Conservation (phyloP, 1,140 invertebrate species). For the Drosophila mauritiana region DNA sequence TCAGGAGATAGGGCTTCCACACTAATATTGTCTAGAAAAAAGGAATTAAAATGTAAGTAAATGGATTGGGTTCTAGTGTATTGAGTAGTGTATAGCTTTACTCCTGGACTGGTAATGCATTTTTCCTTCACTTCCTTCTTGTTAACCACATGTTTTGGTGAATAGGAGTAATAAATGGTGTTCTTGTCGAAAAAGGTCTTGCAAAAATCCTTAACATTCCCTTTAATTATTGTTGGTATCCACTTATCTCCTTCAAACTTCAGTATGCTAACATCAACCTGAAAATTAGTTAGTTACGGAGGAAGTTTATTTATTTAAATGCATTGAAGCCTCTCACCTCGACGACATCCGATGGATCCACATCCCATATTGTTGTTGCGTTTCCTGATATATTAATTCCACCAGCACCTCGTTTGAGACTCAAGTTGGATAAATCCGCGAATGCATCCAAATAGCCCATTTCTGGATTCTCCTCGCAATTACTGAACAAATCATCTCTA, state of each 20-base stretch:
- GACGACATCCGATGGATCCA: background rate
- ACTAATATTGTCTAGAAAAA: background rate
- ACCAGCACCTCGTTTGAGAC: background rate
- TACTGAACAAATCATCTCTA: background rate
- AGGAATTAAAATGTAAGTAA: background rate
- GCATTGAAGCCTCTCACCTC: background rate
- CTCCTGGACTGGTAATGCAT: constrained; percentile 1
- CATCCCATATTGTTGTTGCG: background rate
- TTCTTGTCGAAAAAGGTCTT: constrained; percentile 7
- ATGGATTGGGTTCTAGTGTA: no score
- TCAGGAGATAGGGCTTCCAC: background rate
- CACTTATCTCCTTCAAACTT: background rate
- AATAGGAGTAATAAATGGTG: background rate
- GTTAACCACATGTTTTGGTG: constrained; percentile 1
- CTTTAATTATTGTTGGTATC: constrained; percentile 1
- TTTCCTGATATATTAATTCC: constrained; percentile 1
- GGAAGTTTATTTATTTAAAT: background rate
- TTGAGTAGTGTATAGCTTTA: background rate
- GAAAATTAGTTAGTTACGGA: background rate
- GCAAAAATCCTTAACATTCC: background rate
- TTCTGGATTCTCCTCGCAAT: background rate
- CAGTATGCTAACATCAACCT: background rate
- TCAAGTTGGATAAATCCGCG: background rate
- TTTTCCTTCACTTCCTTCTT: background rate
- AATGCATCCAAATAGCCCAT: background rate